A percentile compares a stretch with the other conserved stretches of the same genome.
Evolutionary conservation across 2,113 vertebrate genomes (phyloP).

Genomic region (Muntiacus muntjak): DNA sequence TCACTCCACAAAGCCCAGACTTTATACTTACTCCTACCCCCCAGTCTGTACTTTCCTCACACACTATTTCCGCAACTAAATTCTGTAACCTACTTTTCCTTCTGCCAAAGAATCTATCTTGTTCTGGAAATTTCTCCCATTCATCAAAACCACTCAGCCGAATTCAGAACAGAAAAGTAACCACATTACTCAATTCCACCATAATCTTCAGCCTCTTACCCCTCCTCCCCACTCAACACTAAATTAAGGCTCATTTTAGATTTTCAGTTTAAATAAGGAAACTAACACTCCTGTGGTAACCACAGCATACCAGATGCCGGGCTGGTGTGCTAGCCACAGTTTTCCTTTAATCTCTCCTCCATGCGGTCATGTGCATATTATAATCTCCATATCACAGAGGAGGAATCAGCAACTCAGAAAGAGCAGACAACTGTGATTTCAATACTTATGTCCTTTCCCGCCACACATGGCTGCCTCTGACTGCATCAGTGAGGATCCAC

Average conservation of each 20-base stretch:
- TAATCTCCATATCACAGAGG: background rate
- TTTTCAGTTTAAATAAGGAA: background rate
- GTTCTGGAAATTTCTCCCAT: background rate
- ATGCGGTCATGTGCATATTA: background rate
- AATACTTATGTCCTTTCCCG: background rate
- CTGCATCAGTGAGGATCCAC: background rate
- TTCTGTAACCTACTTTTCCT: background rate
- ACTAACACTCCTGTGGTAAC: background rate
- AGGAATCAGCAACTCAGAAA: slow-evolving; percentile 7
- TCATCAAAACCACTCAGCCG: background rate
- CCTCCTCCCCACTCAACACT: background rate
- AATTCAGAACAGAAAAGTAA: background rate
- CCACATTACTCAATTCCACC: background rate
- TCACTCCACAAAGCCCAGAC: background rate
- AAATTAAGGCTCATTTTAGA: background rate
- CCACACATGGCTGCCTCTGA: background rate
- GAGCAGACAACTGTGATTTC: background rate
- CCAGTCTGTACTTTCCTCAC: background rate
- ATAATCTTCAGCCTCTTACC: background rate
- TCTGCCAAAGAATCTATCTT: background rate
- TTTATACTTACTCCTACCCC: background rate
- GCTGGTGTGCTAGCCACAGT: background rate
- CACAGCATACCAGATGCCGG: background rate
- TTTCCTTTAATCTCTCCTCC: background rate
- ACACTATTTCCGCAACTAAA: background rate